Percentiles rank a stretch among this genome's conserved stretches.
phyloP scores from a whole-genome alignment of 2,113 vertebrate genomes.

The Gobio gobio region DNA sequence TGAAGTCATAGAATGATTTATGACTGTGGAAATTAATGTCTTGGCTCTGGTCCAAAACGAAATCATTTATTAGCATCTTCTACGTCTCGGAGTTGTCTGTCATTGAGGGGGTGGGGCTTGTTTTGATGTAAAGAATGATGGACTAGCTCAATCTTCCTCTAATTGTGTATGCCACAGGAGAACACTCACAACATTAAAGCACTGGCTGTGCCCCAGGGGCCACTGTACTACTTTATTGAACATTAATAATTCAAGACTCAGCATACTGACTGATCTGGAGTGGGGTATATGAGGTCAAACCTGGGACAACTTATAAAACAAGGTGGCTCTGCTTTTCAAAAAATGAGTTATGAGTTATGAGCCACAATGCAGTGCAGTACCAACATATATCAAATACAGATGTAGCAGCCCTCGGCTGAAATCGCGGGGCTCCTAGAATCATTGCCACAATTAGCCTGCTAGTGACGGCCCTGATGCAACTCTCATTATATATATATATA shows the following conservation, averaged over 20 bases:
- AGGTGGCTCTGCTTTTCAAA: not conserved
- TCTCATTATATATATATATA: too few species aligned
- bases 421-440: too few species aligned
- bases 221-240: slow-evolving; percentile 3
- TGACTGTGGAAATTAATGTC: not conserved
- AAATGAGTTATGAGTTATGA: not conserved
- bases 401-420: too few species aligned
- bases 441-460: too few species aligned
- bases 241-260: slow-evolving; percentile 38
- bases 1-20: not conserved
- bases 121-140: slow-evolving; percentile 16
- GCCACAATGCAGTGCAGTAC: not conserved
- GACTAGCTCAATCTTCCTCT: not conserved
- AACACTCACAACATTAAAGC: slow-evolving; percentile 29
- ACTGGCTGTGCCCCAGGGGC: slow-evolving; percentile 38
- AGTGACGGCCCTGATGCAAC: too few species aligned
- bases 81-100: not conserved
- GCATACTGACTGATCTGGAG: not conserved
- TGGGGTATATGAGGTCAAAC: slow-evolving; percentile 15
- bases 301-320: not conserved
- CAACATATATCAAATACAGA: too few species aligned
- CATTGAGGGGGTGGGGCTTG: not conserved
- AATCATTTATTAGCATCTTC: slow-evolving; percentile 32
- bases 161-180: slow-evolving; percentile 18
- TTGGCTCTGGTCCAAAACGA: not conserved